Evolutionary conservation across 1,140 invertebrate genomes (phyloP).

Genomic region (Heliconius melpomene): DNA sequence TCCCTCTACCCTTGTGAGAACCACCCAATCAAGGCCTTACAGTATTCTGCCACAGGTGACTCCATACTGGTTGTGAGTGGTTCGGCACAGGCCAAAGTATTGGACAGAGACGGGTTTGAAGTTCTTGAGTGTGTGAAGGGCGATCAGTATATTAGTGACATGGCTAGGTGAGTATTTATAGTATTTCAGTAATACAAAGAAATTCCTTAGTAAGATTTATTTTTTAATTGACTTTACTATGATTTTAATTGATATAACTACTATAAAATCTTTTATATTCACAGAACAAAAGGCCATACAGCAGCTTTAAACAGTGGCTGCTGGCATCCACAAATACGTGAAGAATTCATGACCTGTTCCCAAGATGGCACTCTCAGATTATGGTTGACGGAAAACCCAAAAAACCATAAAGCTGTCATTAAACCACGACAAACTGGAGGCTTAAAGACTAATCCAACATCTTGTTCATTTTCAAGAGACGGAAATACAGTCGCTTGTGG

Average conservation of each 20-base stretch:
- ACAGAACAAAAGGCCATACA: constrained; percentile 95
- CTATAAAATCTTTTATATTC: constrained; percentile 21
- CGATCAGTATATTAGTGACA: constrained; percentile 98
- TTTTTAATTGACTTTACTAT: too few species aligned
- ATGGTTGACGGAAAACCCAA: constrained; percentile 91
- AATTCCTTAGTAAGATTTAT: too few species aligned
- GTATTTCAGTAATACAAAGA: too few species aligned
- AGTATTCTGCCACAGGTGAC: constrained; percentile 97
- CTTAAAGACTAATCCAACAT: constrained; percentile 92
- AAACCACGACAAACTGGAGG: constrained; percentile 95
- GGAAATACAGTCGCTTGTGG: constrained; percentile 94
- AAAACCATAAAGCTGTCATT: constrained; percentile 92
- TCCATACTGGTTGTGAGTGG: constrained; percentile 96
- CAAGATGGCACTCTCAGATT: constrained; percentile 95
- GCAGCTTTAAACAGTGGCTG: constrained; percentile 94
- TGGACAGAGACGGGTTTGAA: constrained; percentile 98
- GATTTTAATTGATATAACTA: too few species aligned
- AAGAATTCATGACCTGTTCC: constrained; percentile 97
- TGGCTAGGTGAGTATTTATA: constrained; percentile 83
- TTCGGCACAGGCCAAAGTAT: constrained; percentile 94
- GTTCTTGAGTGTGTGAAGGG: constrained; percentile 97
- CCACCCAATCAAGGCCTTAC: constrained; percentile 94
- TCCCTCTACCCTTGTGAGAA: constrained; percentile 96
- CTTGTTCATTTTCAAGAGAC: constrained; percentile 92
- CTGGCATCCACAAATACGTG: constrained; percentile 95